Conservation (phyloP, 2,113 vertebrate genomes). For the Pygoscelis adeliae region DNA sequence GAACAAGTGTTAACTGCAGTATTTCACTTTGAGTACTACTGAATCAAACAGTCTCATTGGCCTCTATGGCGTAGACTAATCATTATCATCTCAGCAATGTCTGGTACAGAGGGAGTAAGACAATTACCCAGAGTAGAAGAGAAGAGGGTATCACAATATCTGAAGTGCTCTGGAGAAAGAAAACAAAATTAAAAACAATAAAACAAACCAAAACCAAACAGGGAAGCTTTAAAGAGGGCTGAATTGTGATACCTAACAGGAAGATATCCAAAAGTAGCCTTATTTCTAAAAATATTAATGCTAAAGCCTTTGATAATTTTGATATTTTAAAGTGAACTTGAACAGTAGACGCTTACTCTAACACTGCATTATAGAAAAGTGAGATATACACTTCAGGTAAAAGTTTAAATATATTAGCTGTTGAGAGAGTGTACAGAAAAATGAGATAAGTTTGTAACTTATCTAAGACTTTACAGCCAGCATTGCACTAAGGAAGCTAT, state of each 20-base stretch:
- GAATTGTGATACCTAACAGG: not conserved
- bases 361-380: not conserved
- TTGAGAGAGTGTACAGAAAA: not conserved
- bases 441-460: not conserved
- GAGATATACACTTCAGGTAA: not conserved
- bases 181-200: not conserved
- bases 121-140: not conserved
- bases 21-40: not conserved
- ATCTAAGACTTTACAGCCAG: not conserved
- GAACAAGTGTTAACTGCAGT: not conserved
- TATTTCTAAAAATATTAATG: not conserved
- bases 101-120: not conserved
- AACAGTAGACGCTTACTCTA: not conserved
- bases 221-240: not conserved
- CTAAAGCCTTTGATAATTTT: not conserved
- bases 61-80: not conserved
- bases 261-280: not conserved
- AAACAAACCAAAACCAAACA: not conserved
- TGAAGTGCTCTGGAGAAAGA: not conserved
- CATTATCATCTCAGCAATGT: not conserved
- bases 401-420: not conserved
- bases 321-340: not conserved
- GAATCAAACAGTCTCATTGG: not conserved
- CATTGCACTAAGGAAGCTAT: not conserved
- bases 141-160: not conserved